Conservation (phyloP, 2,113 vertebrate species). For the Lethenteron camtschaticum region DNA sequence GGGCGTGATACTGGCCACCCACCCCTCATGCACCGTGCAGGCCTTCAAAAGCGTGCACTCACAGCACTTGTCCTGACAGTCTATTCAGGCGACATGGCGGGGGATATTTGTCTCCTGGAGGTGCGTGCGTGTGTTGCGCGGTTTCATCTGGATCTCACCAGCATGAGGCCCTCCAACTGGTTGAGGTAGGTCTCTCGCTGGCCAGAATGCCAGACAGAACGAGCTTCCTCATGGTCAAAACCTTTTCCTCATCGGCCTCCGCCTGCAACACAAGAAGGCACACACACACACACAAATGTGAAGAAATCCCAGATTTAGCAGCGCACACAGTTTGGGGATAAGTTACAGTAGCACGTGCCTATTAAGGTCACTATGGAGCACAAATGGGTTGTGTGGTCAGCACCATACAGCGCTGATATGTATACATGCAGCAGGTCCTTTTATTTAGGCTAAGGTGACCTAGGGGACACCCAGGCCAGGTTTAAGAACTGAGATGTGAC, state of each 20-base stretch:
- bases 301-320: too few species aligned
- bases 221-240: constrained; percentile 93
- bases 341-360: too few species aligned
- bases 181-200: constrained; percentile 85
- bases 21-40: background rate
- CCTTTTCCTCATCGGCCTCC: constrained; percentile 83
- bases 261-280: constrained; percentile 23
- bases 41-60: background rate
- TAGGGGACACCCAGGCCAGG: too few species aligned
- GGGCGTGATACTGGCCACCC: background rate
- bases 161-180: constrained; percentile 74
- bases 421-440: too few species aligned
- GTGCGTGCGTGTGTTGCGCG: background rate
- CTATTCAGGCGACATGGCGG: too few species aligned
- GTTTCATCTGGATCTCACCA: constrained; percentile 34
- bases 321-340: too few species aligned
- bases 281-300: too few species aligned
- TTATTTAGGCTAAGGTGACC: too few species aligned
- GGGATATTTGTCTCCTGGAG: background rate
- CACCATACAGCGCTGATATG: too few species aligned
- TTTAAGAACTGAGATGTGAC: too few species aligned
- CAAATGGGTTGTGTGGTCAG: too few species aligned
- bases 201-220: constrained; percentile 87
- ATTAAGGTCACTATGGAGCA: too few species aligned
- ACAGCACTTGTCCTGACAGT: background rate